These are phyloP conservation scores for Myotis lucifugus DNA, from an alignment of 2,113 vertebrate genomes.

Conservation along the genomic window DNA sequence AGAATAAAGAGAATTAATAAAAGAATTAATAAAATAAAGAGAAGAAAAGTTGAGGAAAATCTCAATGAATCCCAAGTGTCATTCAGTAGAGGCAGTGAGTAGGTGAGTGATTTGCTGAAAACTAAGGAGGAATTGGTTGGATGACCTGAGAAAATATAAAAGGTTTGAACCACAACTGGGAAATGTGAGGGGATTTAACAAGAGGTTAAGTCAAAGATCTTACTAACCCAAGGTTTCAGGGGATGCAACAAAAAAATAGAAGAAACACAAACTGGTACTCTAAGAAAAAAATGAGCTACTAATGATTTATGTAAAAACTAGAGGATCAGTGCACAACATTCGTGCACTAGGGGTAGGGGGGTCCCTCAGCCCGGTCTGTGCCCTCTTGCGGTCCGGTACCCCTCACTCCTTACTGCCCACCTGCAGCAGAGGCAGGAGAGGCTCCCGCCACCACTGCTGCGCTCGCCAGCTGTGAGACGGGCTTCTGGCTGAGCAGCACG, in stretches of 20 bases:
- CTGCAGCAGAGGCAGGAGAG: no score
- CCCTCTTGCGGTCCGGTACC: no score
- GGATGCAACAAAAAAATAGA: not conserved
- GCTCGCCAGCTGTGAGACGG: no score
- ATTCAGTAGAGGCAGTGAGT: not conserved
- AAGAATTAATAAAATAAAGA: not conserved
- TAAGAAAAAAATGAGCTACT: not conserved
- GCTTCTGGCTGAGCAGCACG: no score
- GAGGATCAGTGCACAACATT: no score
- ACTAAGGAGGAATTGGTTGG: not conserved
- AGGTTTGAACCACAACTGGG: not conserved
- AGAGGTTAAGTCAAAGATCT: not conserved
- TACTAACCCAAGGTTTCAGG: not conserved
- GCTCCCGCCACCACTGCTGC: no score
- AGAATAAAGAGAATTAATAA: not conserved
- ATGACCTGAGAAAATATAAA: not conserved
- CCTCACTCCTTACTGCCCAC: no score
- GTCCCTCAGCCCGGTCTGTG: no score
- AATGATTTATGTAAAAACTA: not conserved
- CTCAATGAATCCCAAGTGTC: not conserved
- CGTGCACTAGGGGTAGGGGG: no score
- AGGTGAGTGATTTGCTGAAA: not conserved
- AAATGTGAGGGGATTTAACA: not conserved
- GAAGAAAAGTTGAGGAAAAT: conserved; percentile 10
- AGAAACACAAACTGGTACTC: not conserved